Base-by-base conservation (phyloP, 2,888 invertebrate genomes). In the Melinaea marsaeus region DNA sequence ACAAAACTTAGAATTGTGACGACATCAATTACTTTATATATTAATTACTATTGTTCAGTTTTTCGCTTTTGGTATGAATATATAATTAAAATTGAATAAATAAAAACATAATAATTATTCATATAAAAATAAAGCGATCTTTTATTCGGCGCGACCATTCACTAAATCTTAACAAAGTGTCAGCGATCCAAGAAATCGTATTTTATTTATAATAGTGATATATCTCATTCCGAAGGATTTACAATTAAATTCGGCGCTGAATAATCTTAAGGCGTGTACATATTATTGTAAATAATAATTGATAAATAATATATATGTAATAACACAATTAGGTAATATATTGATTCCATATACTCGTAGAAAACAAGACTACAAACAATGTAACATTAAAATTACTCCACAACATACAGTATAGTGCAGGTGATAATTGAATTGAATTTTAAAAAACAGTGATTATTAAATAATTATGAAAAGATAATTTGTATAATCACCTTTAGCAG, bases 181-280 rank as follows among this genome's bases (percentile, higher is more conserved):
- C 61, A 64, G 11, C 61, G 57, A 62, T 57, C 46, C 62, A 61
- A 59, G 65, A 62, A 60, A 54, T 62, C 22, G 57, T 61, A 13
- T 58, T 37, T 65, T 65, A 65, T 65, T 65, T 65, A 57, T 60
- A 62, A 57, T 51, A 58, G 65, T 62, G 62, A 65, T 57, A 56
- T 65, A 57, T 65, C 55, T 59, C 64, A 42, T 56, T 58, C 42
- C 48, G 55, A 22, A 61, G 55, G 61, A 64, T 64, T 61, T 58
- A 64, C 55, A 61, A 42, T 61, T 42, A 46, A 55, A 56, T 61
- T 35, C 13, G 33, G 55, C 47, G 55, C 37, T 42, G 55, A 64
- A 55, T 58, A 13, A 56, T 45, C 54, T 61, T 57, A 64, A 48
- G 58, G 32, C 33, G 7, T 46, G 55, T 60, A 35, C 63, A 60